Evolutionary conservation across 2,113 vertebrate genomes (phyloP).

Genomic region (Percina caprodes): DNA sequence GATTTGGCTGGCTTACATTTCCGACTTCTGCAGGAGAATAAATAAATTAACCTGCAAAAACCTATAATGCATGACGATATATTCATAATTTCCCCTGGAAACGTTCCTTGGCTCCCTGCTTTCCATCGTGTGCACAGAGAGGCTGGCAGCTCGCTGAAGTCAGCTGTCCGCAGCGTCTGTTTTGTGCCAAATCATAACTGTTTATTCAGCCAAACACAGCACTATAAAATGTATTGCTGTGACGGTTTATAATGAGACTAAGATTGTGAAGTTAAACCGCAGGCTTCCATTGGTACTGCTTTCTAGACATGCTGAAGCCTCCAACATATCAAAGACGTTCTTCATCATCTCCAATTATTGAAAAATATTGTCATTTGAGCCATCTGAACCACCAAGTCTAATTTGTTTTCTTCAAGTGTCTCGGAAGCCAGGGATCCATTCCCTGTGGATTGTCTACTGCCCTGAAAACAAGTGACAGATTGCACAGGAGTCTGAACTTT

Average conservation of each 20-base stretch:
- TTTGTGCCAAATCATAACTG: conserved; percentile 79
- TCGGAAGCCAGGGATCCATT: conserved; percentile 48
- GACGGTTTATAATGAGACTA: conserved; percentile 79
- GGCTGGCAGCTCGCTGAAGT: conserved; percentile 78
- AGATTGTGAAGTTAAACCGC: conserved; percentile 53
- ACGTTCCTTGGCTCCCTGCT: conserved; percentile 69
- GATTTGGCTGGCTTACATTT: conserved; percentile 85
- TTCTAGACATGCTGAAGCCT: conserved; percentile 58
- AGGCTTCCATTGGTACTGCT: conserved; percentile 52
- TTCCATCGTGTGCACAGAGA: conserved; percentile 68
- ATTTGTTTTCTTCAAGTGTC: conserved; percentile 73
- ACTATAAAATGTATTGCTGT: conserved; percentile 70
- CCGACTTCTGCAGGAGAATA: conserved; percentile 82
- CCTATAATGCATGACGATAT: conserved; percentile 85
- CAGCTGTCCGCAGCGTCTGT: conserved; percentile 68
- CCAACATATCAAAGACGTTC: conserved; percentile 68
- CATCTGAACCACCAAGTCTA: conserved; percentile 67
- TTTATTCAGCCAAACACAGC: conserved; percentile 82
- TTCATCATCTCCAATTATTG: conserved; percentile 75
- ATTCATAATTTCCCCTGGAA: conserved; percentile 82
- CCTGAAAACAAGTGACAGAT: conserved; percentile 57
- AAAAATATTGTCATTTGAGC: conserved; percentile 72
- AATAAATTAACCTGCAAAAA: conserved; percentile 83
- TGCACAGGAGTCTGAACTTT: conserved; percentile 53
- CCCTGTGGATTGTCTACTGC: conserved; percentile 34